Evolutionary conservation across 2,797 vertebrate species (phyloP).

Genomic region (Mycteria americana): DNA sequence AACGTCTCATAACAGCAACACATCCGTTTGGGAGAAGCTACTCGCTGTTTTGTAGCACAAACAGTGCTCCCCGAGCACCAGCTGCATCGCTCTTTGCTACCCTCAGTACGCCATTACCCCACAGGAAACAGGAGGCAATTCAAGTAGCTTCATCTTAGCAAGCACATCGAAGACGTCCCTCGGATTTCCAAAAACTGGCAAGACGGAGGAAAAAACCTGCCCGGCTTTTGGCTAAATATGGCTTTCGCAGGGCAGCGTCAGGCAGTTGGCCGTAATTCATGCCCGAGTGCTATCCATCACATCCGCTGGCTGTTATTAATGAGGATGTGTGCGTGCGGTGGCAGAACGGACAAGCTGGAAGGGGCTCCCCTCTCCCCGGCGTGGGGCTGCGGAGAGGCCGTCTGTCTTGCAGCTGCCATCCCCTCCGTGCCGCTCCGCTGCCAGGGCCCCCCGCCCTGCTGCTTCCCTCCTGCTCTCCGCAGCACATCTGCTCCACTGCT

Average conservation of each 20-base stretch:
- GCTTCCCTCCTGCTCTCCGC: neutral
- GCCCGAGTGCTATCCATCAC: neutral
- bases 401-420: constrained; percentile 51
- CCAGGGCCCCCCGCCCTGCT: neutral
- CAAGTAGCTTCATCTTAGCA: neutral
- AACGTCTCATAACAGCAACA: neutral
- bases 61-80: neutral
- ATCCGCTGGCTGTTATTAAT: neutral
- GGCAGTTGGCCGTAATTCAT: neutral
- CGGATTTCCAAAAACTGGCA: neutral
- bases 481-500: neutral
- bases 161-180: neutral
- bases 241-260: neutral
- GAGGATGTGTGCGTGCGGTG: neutral
- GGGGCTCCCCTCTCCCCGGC: neutral
- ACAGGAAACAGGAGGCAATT: neutral
- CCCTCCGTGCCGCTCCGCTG: neutral
- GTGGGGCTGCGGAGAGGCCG: neutral
- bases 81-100: neutral
- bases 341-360: neutral
- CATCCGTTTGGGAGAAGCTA: neutral
- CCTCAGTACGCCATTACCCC: neutral
- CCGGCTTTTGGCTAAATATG: accelerated
- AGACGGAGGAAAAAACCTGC: neutral
- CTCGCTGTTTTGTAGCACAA: neutral